phyloP scores from a whole-genome alignment of 1,140 invertebrate species.

The Apis mellifera region Amel_HAv3.1 CM009934.2:5456501-5457000 shows the following conservation, averaged over 20 bases:
- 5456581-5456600: conserved; percentile 63
- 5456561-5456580: conserved; percentile 84
- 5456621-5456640: not conserved
- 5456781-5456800: not conserved
- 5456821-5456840: not conserved
- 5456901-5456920: not conserved
- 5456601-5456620: conserved; percentile 32
- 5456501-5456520: conserved; percentile 80
- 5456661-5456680: not conserved
- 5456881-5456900: not conserved
- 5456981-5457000: conserved; percentile 64
- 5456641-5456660: not conserved
- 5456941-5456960: conserved; percentile 44
- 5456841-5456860: not conserved
- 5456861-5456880: not conserved
- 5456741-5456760: not conserved
- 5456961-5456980: conserved; percentile 64
- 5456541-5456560: conserved; percentile 78
- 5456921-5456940: conserved; percentile 19
- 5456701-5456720: not conserved
- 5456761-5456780: too few relatives aligned
- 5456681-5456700: not conserved
- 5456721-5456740: not conserved
- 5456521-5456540: conserved; percentile 73
- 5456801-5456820: not conserved